Evolutionary conservation across 1,140 invertebrate species (phyloP).

Genomic region (Drosophila mauritiana): DNA sequence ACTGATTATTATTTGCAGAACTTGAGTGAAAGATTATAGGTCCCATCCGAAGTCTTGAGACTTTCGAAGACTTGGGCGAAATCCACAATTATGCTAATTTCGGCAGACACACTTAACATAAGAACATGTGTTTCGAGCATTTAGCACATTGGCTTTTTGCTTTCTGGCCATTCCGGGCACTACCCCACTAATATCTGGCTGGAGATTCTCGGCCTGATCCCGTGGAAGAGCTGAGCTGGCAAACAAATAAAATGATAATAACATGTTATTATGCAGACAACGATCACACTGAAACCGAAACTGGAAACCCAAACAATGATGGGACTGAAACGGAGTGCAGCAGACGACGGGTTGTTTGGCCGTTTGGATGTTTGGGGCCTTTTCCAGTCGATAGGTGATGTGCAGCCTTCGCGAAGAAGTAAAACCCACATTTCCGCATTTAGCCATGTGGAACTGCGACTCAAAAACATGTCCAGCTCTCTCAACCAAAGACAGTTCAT

Average conservation of each 20-base stretch:
- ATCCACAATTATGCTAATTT: conserved; percentile 56
- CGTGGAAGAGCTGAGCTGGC: conserved; percentile 42
- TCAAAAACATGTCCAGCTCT: conserved; percentile 37
- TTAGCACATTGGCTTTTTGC: conserved; percentile 49
- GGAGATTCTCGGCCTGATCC: conserved; percentile 21
- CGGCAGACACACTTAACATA: conserved; percentile 45
- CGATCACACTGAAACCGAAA: conserved; percentile 48
- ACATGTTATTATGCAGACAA: conserved; percentile 70
- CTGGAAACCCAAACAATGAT: conserved; percentile 65
- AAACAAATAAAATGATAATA: conserved; percentile 80
- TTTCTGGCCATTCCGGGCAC: conserved; percentile 4
- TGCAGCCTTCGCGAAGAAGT: conserved; percentile 41
- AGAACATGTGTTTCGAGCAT: conserved; percentile 54
- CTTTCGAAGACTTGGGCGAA: conserved; percentile 26
- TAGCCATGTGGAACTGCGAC: conserved; percentile 62
- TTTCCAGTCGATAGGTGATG: conserved; percentile 41
- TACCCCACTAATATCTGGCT: conserved; percentile 6
- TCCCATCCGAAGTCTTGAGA: conserved; percentile 15
- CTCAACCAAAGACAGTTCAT: conserved; percentile 44
- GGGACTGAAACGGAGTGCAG: conserved; percentile 45
- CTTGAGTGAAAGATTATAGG: neutral
- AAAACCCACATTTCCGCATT: conserved; percentile 61
- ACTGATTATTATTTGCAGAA: conserved; percentile 9
- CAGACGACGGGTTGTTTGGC: conserved; percentile 11
- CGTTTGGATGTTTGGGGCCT: neutral